Conservation (phyloP, 2,113 vertebrate species). For the Mus spicilegus region DNA sequence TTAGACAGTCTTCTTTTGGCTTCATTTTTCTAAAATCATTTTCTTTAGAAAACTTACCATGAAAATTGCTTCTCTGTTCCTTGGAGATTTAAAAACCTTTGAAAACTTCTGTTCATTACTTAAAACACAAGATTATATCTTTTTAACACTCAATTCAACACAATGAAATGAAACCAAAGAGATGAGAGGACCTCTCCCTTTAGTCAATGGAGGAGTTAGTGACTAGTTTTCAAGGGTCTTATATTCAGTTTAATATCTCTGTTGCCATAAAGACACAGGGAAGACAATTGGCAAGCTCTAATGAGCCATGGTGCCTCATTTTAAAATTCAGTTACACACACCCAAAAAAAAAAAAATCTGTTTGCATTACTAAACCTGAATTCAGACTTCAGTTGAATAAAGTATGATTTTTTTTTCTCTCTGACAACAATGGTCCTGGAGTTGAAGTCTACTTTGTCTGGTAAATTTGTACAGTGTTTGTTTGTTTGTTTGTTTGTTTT, state of each 20-base stretch:
- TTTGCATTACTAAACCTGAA: background rate
- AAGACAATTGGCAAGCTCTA: background rate
- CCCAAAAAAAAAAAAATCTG: background rate
- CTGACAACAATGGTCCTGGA: background rate
- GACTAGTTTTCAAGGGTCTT: background rate
- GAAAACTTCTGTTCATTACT: background rate
- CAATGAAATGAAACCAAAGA: background rate
- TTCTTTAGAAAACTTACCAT: background rate
- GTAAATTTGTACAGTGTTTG: background rate
- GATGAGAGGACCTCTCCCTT: accelerated
- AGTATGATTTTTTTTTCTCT: background rate
- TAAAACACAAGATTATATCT: background rate
- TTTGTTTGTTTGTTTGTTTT: too few relatives aligned
- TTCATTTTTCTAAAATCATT: background rate
- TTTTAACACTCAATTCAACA: background rate
- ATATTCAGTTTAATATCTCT: background rate
- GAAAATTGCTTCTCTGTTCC: background rate
- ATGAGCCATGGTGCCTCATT: accelerated
- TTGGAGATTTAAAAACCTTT: background rate
- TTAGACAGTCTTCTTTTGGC: background rate
- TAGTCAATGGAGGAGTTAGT: background rate
- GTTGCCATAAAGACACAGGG: background rate
- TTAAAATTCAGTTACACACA: background rate
- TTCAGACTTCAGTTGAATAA: background rate
- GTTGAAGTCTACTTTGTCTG: background rate